Evolutionary conservation across 1,140 invertebrate genomes (phyloP).

Genomic region (Sycophaga agraensis): DNA sequence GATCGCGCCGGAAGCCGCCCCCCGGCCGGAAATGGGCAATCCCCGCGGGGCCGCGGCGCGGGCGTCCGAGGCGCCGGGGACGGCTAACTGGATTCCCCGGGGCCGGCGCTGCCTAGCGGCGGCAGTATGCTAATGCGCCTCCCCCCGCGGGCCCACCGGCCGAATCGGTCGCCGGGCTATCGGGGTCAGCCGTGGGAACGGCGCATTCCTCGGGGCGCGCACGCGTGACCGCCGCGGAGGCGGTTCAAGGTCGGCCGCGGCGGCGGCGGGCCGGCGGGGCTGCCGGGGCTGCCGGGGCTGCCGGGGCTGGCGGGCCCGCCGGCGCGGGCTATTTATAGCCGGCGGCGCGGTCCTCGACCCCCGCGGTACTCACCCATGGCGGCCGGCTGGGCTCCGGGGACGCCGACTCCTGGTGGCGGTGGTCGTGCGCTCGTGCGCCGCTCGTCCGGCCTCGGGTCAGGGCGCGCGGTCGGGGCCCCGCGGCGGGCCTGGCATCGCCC

Average conservation of each 20-base stretch:
- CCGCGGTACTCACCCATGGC: neutral
- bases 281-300: neutral
- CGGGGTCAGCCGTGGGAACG: no score
- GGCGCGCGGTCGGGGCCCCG: neutral
- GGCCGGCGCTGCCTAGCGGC: slow-evolving; percentile 26
- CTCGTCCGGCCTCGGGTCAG: no score
- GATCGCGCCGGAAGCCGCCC: slow-evolving; percentile 48
- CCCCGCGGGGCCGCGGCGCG: slow-evolving; percentile 34
- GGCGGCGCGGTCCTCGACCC: slow-evolving; percentile 9
- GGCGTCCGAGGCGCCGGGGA: no score
- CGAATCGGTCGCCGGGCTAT: no score
- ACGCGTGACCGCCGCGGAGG: neutral
- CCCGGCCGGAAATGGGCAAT: slow-evolving; percentile 55
- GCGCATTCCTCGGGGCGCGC: no score
- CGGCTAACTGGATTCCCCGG: slow-evolving; percentile 40
- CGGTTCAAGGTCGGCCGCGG: slow-evolving; percentile 25
- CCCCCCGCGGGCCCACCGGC: no score
- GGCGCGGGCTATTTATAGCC: slow-evolving; percentile 1
- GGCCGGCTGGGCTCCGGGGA: neutral
- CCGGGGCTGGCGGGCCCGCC: neutral
- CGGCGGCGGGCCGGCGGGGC: neutral
- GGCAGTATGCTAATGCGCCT: slow-evolving; percentile 31
- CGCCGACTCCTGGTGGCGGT: no score
- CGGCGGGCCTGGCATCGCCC: neutral
- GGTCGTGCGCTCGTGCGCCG: no score